Percentiles rank a stretch among this genome's conserved stretches.
These are phyloP conservation scores for Meloe dianella DNA, from an alignment of 2,888 invertebrate genomes.

Conservation along the genomic window DNA sequence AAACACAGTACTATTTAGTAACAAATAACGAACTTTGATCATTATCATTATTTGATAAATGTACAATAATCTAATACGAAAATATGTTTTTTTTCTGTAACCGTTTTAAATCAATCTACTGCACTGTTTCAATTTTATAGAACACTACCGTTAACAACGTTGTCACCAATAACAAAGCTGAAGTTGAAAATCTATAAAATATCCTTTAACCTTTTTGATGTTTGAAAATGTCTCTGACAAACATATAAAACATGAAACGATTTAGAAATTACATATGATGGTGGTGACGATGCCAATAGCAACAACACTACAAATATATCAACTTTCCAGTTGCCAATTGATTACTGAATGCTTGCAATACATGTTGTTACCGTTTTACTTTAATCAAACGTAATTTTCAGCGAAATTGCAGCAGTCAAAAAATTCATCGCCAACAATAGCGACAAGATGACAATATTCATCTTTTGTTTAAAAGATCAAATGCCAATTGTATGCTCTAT, in stretches of 20 bases:
- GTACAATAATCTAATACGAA: neutral
- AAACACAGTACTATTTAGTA: neutral
- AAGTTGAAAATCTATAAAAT: neutral
- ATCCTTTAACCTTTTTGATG: neutral
- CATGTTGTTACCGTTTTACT: neutral
- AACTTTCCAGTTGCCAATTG: neutral
- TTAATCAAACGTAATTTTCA: conserved; percentile 3
- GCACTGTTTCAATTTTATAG: neutral
- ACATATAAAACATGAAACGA: neutral
- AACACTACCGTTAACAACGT: neutral
- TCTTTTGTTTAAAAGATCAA: neutral
- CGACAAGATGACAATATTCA: neutral
- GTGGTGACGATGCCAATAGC: neutral
- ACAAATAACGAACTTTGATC: neutral
- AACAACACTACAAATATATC: neutral
- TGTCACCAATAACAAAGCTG: neutral
- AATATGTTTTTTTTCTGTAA: too few relatives aligned
- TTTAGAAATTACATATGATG: neutral
- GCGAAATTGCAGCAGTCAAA: neutral
- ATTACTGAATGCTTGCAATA: neutral
- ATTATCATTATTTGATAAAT: neutral
- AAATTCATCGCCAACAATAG: neutral
- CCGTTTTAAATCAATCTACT: neutral
- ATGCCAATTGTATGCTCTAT: neutral
- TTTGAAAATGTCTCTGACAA: neutral